These are phyloP conservation scores for Colius striatus DNA, from an alignment of 2,113 vertebrate species.

Conservation along the genomic window DNA sequence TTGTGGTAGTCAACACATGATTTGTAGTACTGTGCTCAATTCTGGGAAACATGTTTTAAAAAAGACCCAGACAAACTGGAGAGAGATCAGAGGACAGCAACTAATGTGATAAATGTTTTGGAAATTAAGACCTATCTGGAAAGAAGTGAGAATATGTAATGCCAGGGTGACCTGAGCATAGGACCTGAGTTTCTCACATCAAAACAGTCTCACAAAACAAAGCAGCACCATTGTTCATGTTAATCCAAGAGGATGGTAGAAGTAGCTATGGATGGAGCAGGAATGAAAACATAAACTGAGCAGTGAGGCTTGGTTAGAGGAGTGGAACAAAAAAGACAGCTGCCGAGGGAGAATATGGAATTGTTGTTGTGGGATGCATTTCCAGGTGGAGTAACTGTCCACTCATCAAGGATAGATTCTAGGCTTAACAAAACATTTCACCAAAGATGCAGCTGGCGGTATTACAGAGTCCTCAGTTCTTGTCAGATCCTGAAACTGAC, in stretches of 20 bases:
- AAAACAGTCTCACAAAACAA: background rate
- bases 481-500: background rate
- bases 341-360: background rate
- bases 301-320: background rate
- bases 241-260: background rate
- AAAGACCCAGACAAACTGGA: constrained; percentile 17
- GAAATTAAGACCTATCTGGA: constrained; percentile 1
- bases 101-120: constrained; percentile 27
- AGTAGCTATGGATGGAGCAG: background rate
- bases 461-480: background rate
- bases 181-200: background rate
- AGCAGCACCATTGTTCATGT: background rate
- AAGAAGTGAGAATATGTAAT: constrained; percentile 26
- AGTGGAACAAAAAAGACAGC: background rate
- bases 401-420: background rate
- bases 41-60: constrained; percentile 4
- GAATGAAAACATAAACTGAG: background rate
- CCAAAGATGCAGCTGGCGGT: constrained; percentile 1
- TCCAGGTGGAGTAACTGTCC: background rate
- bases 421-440: background rate
- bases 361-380: background rate
- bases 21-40: constrained; percentile 5
- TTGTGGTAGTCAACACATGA: constrained; percentile 16
- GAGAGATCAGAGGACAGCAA: constrained; percentile 30
- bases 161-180: background rate